Conservation (phyloP, 2,888 invertebrate species). For the Scaptomyza tumidula region DNA sequence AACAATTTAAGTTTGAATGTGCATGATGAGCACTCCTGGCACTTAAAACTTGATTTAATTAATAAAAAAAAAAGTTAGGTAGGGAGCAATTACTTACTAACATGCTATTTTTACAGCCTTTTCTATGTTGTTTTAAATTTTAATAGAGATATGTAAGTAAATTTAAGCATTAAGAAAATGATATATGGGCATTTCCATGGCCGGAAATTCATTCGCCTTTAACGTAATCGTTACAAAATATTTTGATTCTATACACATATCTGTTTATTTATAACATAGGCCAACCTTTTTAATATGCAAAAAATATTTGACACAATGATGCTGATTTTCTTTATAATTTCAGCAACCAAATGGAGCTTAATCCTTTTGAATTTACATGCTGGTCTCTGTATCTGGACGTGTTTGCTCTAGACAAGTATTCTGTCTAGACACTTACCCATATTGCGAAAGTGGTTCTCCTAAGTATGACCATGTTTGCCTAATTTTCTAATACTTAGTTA, state of each 20-base stretch:
- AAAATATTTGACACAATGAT: background rate
- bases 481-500: background rate
- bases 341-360: background rate
- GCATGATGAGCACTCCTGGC: background rate
- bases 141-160: background rate
- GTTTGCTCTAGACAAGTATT: background rate
- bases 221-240: background rate
- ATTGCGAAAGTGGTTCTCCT: background rate
- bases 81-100: background rate
- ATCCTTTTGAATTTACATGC: too few relatives aligned
- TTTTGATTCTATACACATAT: too few relatives aligned
- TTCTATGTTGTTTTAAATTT: slow-evolving; percentile 1
- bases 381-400: background rate
- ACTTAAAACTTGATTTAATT: background rate
- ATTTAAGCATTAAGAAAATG: background rate
- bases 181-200: background rate
- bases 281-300: too few relatives aligned
- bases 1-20: background rate
- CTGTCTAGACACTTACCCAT: background rate
- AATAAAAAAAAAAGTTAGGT: slow-evolving; percentile 1
- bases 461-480: background rate
- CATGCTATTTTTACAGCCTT: slow-evolving; percentile 16
- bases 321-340: background rate
- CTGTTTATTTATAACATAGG: too few relatives aligned
- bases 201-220: background rate